These are phyloP conservation scores for Muschampia plurimacula DNA, from an alignment of 2,888 invertebrate species.

Conservation along the genomic window DNA sequence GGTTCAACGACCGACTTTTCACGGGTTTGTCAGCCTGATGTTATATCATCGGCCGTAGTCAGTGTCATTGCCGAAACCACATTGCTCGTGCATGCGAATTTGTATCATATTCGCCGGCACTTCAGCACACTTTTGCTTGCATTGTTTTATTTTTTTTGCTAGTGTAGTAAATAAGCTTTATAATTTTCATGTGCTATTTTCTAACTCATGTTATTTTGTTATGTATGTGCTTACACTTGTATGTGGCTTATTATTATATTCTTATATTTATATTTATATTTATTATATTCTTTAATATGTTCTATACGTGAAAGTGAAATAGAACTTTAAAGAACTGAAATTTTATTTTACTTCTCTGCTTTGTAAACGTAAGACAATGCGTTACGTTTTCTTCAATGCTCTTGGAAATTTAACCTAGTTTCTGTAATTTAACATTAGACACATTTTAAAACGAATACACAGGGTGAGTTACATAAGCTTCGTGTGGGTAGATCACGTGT, in stretches of 20 bases:
- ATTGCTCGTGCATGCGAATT: constrained; percentile 63
- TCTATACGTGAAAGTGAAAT: background rate
- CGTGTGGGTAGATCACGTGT: constrained; percentile 66
- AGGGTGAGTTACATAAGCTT: constrained; percentile 70
- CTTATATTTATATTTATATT: background rate
- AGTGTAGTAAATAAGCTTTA: constrained; percentile 46
- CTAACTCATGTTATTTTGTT: background rate
- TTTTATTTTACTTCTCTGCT: no score
- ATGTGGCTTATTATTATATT: background rate
- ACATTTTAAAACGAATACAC: constrained; percentile 20
- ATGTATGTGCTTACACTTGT: background rate
- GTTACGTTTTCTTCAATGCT: background rate
- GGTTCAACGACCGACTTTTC: constrained; percentile 86
- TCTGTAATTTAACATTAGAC: background rate
- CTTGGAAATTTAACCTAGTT: background rate
- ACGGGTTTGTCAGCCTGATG: constrained; percentile 85
- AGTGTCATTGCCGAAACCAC: constrained; percentile 85
- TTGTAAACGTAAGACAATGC: no score
- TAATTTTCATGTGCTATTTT: constrained; percentile 40
- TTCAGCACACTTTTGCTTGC: constrained; percentile 66
- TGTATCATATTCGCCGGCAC: constrained; percentile 62
- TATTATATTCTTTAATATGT: background rate
- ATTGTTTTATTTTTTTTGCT: constrained; percentile 45
- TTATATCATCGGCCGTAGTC: constrained; percentile 85
- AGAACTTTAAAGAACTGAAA: background rate